These are phyloP conservation scores for Fukomys damarensis DNA, from an alignment of 2,113 vertebrate genomes.

Conservation along the genomic window DNA sequence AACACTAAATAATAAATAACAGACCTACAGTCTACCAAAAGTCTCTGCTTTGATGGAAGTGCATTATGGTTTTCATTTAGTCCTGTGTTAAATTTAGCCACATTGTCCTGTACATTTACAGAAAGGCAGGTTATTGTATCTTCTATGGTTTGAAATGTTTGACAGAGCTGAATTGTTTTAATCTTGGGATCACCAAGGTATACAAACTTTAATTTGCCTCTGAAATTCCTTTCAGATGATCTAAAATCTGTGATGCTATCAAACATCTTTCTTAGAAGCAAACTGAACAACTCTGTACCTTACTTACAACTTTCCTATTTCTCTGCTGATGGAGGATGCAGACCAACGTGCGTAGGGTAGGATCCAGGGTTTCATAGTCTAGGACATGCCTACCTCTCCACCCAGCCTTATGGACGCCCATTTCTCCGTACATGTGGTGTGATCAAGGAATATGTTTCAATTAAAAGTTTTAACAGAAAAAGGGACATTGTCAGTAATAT, in stretches of 20 bases:
- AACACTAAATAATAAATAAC: slow-evolving; percentile 56
- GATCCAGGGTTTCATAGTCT: neutral
- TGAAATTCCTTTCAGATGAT: slow-evolving; percentile 49
- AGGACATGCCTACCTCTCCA: neutral
- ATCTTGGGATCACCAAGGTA: slow-evolving; percentile 50
- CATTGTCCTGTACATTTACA: slow-evolving; percentile 32
- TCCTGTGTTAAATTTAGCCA: slow-evolving; percentile 49
- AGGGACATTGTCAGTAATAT: neutral
- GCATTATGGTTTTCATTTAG: slow-evolving; percentile 56
- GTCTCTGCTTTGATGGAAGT: slow-evolving; percentile 35
- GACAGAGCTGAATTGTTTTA: slow-evolving; percentile 48
- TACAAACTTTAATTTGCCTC: slow-evolving; percentile 49
- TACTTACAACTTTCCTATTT: neutral
- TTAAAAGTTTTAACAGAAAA: neutral
- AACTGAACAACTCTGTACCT: neutral
- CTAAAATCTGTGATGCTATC: neutral
- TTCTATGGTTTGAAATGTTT: slow-evolving; percentile 55
- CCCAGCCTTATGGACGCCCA: neutral
- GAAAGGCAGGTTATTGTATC: slow-evolving; percentile 2
- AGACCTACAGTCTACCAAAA: neutral
- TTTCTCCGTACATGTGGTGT: neutral
- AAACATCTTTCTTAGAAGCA: neutral
- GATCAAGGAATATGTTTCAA: neutral
- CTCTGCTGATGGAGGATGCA: neutral
- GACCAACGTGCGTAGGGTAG: neutral